Evolutionary conservation across 1,140 invertebrate genomes (phyloP), one percentile per base, ranked within the genome.

Genomic region (Diachasmimorpha longicaudata): DNA sequence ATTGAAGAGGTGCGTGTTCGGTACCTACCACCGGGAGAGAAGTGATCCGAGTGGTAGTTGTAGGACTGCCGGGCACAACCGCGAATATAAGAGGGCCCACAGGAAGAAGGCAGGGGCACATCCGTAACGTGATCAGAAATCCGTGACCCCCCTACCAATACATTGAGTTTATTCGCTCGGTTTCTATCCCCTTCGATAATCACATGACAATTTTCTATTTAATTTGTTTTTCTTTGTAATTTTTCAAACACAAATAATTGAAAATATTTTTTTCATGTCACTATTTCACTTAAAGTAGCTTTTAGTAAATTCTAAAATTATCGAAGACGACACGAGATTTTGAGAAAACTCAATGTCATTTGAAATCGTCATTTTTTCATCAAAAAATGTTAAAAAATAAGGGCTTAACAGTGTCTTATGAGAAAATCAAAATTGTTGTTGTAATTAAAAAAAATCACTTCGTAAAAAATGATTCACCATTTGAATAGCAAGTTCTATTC

Each of bases 31-130:
- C 69, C 48, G 68, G 68, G 31, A 63, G 46, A 23, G 23, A 46
- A 48, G 44, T 63, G 48, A 16, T 14, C 25, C 58, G 23, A 63
- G 58, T 63, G 23, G 23, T 23, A 63, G 58, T 63, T 23, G 58
- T 63, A 63, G 58, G 58, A 25, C 23, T 58, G 19, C 52, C 52
- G 52, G 52, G n/a, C n/a, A 58, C n/a, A 58, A 58, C 52, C 9
- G 58, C 23, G 58, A 25, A 63, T 63, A 31, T 31, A 58, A 21
- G 58, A 63, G 58, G 58, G 23, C 58, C 58, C 83, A 88, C 88
- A 89, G 88, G 88, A 89, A 88, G 87, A 88, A 88, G 86, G 87
- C 86, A 88, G 88, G 85, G 87, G 87, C 88, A 89, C 88, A 89
- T 89, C 88, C 88, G 88, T 89, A 89, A 85, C 86, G 87, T 89